Evolutionary conservation across 1,140 invertebrate species (phyloP), one percentile per base, ranked within the genome.

Genomic region (Pseudomyrmex sp.): DNA sequence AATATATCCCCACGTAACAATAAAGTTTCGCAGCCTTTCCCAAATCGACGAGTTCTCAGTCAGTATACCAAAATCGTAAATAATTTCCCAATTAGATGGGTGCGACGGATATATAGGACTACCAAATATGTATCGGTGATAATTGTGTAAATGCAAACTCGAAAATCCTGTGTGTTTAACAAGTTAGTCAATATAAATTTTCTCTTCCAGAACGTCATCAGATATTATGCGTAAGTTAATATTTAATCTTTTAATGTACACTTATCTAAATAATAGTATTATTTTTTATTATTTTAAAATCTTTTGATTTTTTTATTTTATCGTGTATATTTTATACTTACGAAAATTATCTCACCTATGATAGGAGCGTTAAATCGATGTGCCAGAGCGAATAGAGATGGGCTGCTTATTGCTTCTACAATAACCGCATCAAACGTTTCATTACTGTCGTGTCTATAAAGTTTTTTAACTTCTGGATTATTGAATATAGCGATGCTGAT

Each of bases 341-440:
- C 10, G 0, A 58, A 58, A 20, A 35, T 52, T 48, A 13, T 4
- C n/a, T 85, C 74, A 91, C 92, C 92, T 68, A 92, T 85, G 2
- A 86, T 54, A n/a, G 91, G 88, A 26, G 75, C 86, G 8, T 91
- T 69, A 9, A 92, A 89, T 46, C 74, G 65, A n/a, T 91, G 56
- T 1, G 84, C 86, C 3, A 92, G 68, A 7, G 61, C 86, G n/a
- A 48, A 88, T 0, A 83, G 1, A 0, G 83, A 20, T 3, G 86
- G 62, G n/a, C 65, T 87, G 44, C 46, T 84, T 0, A 91, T 15
- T 56, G 85, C 61, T 52, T 92, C 92, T 0, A 59, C 48, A 4
- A 92, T 66, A 0, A 92, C 35, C 0, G 91, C 10, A 61, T 92
- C 92, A 44, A 92, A 92, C 12, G 84, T 85, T 1, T 63, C 44